Evolutionary conservation across 1,140 invertebrate genomes (phyloP).

Genomic region (Reticulitermes speratus): DNA sequence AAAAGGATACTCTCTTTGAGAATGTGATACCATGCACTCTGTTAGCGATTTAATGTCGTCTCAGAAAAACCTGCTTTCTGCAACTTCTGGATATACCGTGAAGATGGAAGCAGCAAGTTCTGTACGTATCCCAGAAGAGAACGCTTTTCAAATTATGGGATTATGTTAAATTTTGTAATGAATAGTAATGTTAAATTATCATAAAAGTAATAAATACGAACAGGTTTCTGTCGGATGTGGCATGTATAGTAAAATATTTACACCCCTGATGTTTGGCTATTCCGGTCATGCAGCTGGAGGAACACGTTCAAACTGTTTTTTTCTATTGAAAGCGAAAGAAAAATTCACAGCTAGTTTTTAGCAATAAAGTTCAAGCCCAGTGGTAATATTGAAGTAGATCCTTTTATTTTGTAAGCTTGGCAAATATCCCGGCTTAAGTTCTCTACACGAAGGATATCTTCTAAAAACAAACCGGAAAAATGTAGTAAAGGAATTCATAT

Average conservation of each 20-base stretch:
- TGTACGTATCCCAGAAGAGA: too few relatives aligned
- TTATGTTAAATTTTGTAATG: too few relatives aligned
- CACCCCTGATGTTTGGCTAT: background rate
- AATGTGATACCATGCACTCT: too few relatives aligned
- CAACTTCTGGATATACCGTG: too few relatives aligned
- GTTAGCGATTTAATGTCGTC: too few relatives aligned
- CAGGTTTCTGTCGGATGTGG: too few relatives aligned
- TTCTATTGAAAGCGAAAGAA: background rate
- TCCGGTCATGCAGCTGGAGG: background rate
- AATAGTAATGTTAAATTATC: too few relatives aligned
- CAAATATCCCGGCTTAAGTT: background rate
- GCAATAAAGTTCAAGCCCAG: slow-evolving; percentile 1
- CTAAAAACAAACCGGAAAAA: background rate
- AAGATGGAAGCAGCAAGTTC: too few relatives aligned
- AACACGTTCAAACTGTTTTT: background rate
- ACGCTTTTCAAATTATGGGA: too few relatives aligned
- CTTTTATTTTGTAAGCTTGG: background rate
- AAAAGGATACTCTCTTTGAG: too few relatives aligned
- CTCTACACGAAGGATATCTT: background rate
- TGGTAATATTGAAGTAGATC: background rate
- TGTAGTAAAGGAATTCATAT: background rate
- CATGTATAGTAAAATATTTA: background rate
- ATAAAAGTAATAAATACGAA: too few relatives aligned
- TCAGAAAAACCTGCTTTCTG: too few relatives aligned
- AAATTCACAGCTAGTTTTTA: background rate